phyloP scores from a whole-genome alignment of 2,797 vertebrate genomes.

The Salmo trutta region DNA sequence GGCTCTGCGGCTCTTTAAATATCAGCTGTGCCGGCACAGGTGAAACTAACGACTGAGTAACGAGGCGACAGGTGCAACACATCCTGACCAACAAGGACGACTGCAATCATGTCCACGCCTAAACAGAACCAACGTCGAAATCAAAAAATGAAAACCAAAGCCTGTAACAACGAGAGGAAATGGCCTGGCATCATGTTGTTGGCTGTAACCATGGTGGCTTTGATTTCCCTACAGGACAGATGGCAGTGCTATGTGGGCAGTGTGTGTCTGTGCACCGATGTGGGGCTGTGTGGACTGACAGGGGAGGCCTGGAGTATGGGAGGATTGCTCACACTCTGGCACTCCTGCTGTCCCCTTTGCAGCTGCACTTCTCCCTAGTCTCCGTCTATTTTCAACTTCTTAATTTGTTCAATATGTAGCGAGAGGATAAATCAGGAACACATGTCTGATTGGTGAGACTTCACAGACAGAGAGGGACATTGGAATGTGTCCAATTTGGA shows the following conservation, averaged over 20 bases:
- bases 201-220: conserved; percentile 65
- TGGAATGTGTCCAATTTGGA: background rate
- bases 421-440: conserved; percentile 50
- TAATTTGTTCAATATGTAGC: conserved; percentile 73
- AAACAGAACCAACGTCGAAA: too few relatives aligned
- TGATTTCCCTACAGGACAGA: conserved; percentile 79
- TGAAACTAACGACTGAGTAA: too few relatives aligned
- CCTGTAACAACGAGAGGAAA: conserved; percentile 53
- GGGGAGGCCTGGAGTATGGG: conserved; percentile 44
- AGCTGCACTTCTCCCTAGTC: conserved; percentile 63
- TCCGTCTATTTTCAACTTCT: conserved; percentile 64
- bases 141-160: too few relatives aligned
- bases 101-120: conserved; percentile 25
- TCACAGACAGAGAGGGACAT: conserved; percentile 16
- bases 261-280: conserved; percentile 10
- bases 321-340: conserved; percentile 73
- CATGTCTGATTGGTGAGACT: conserved; percentile 53
- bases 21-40: too few relatives aligned
- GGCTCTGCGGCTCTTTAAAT: too few relatives aligned
- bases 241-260: conserved; percentile 73
- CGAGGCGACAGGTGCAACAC: too few relatives aligned
- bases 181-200: conserved; percentile 65
- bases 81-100: too few relatives aligned
- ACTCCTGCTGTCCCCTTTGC: conserved; percentile 58
- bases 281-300: background rate